Evolutionary conservation across 2,113 vertebrate species (phyloP), one percentile per base, ranked within the genome.

Genomic region (Dicrurus megarhynchus): DNA sequence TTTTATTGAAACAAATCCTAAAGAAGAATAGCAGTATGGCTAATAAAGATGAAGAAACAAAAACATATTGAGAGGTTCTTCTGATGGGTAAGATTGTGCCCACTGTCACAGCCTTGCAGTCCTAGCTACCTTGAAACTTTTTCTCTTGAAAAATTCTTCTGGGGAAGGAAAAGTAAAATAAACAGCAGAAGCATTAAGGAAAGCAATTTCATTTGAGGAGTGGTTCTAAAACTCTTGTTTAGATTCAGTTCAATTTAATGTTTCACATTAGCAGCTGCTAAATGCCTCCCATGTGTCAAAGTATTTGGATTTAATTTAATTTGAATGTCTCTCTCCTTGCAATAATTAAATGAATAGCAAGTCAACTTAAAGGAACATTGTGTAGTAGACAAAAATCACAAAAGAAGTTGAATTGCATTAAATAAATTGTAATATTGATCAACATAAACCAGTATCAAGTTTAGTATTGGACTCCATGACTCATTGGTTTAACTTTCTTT

Each of bases 381-480:
- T 84, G 23, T 33, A 70, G 33, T 59, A 91, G 32, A 95, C 53
- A 96, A 93, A 90, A 96, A 96, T 80, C 63, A 87, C 57, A 27
- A 56, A 92, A 93, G 67, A 89, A 80, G 61, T 83, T 42, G 84
- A 95, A 96, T 93, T 95, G 13, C 20, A 79, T 91, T 94, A 96
- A 88, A 95, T 67, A 84, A 94, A 96, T 96, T 84, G 53, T 94
- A 93, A 90, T 83, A 84, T 87, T 70, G 94, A 97, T 95, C 89
- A 97, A 71, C 60, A 91, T 78, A 87, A 82, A 41, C 17, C 42
- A 79, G 42, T 93, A 96, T 78, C 94, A 84, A 86, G 70, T 50
- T 79, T 93, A 83, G 61, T 80, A 94, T 53, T 74, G 12, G 37
- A 77, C 46, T 85, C 46, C 22, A 35, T 88, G 78, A 70, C 14